These are phyloP conservation scores for Conchocele bisecta DNA, from an alignment of 2,888 invertebrate species.

Conservation along the genomic window DNA sequence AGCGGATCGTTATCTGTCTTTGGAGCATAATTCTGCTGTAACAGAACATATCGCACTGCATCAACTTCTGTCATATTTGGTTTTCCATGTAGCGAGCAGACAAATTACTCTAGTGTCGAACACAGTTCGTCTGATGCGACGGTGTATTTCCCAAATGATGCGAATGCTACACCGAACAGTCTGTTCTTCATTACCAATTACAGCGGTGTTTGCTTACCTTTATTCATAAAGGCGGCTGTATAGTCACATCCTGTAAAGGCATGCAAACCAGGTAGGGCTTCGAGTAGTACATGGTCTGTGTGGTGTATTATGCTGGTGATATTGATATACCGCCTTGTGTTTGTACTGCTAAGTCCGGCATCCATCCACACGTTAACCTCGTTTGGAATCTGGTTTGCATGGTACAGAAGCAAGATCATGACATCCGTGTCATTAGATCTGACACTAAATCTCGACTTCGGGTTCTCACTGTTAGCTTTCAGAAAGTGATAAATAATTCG, in stretches of 20 bases:
- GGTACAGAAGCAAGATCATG: not conserved
- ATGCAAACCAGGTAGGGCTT: conserved; percentile 13
- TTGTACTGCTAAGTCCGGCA: not conserved
- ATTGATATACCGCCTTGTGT: conserved; percentile 1
- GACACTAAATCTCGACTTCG: not conserved
- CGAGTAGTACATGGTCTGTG: not conserved
- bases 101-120: conserved; percentile 1
- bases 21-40: conserved; percentile 5
- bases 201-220: conserved; percentile 3
- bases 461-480: not conserved
- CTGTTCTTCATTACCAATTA: not conserved
- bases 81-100: conserved; percentile 11
- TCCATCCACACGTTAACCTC: not conserved
- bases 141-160: not conserved
- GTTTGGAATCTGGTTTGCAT: no score
- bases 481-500: conserved; percentile 8
- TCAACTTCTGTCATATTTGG: not conserved
- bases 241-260: conserved; percentile 24
- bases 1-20: not conserved
- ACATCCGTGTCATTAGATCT: not conserved
- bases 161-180: not conserved
- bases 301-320: not conserved
- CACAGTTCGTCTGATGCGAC: not conserved
- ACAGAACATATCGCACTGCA: conserved; percentile 1
- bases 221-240: conserved; percentile 8